Evolutionary conservation across 2,888 invertebrate genomes (phyloP), one percentile per base, ranked within the genome.

Genomic region (Urechis unicinctus): DNA sequence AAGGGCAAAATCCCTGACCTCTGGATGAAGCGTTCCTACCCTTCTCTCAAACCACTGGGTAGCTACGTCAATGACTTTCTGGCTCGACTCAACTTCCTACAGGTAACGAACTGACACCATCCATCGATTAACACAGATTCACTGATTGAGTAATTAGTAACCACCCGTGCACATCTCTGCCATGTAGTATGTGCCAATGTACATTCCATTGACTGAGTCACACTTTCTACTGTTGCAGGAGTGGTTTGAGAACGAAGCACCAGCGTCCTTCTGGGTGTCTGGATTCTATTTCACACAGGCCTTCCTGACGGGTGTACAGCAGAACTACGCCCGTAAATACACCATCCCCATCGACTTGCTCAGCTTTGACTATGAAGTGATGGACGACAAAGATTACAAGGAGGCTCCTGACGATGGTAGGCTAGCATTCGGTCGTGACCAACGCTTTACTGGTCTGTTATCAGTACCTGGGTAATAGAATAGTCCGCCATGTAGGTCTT

Each of bases 1-100:
- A 87, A 86, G 59, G 89, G 89, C 3, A 87, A 74, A 61, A 58
- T 93, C 45, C 79, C 80, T 1, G 70, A 64, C 24, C 73, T 78
- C 72, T 80, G 80, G 80, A 78, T 77, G 74, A 70, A 70, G 60
- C 72, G 71, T 52, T 79, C 79, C 2, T 80, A 80, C 66, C 80
- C 80, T 25, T 79, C 79, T 2, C 68, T 79, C 24, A 80, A 80
- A 64, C 79, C 79, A 3, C 70, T 80, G 3, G 79, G 79, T 36
- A 74, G 75, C 57, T 80, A 80, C 61, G 68, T 80, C 57, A 70
- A 67, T 50, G 80, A 80, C 64, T 79, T 80, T 69, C 61, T 79
- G 36, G 65, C 72, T 41, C 67, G 80, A 45, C 68, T 80, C 13
- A 70, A 73, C 55, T 80, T 79, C 75, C 89, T 89, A 65, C 82